A percentile compares a stretch with the other conserved stretches of the same genome.
Conservation (phyloP, 2,888 invertebrate species). For the Mystacides longicornis region DNA sequence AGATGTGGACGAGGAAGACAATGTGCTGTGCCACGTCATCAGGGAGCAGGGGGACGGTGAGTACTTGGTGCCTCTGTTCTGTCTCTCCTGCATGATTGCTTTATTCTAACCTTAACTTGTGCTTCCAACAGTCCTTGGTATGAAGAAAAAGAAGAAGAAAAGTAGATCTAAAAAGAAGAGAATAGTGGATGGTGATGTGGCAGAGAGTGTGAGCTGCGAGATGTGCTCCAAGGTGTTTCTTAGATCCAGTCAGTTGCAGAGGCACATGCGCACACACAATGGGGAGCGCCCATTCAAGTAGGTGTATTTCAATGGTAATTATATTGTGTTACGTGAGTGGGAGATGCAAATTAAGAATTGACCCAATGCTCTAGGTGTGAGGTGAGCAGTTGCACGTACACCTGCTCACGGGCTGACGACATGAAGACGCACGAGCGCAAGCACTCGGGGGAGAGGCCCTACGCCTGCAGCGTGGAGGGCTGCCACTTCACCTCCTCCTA, state of each 20-base stretch:
- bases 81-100: too few relatives aligned
- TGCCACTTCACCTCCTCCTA: constrained; percentile 4
- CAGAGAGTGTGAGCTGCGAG: too few relatives aligned
- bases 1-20: background rate
- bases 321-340: background rate
- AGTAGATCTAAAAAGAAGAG: background rate
- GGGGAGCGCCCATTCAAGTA: background rate
- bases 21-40: background rate
- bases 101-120: too few relatives aligned
- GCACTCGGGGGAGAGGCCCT: constrained; percentile 4
- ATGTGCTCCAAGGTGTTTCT: background rate
- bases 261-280: background rate
- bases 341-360: background rate
- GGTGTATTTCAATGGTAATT: background rate
- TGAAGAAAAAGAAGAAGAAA: background rate
- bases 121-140: background rate
- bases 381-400: background rate
- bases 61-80: too few relatives aligned
- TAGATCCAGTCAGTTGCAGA: background rate
- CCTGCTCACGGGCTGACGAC: constrained; percentile 1
- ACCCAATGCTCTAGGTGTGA: background rate
- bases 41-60: background rate
- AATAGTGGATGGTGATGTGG: background rate
- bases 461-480: background rate
- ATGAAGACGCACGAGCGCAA: constrained; percentile 3